A percentile compares a stretch with the other conserved stretches of the same genome.
phyloP scores from a whole-genome alignment of 1,140 invertebrate genomes.

The Bombus pyrosoma region DNA sequence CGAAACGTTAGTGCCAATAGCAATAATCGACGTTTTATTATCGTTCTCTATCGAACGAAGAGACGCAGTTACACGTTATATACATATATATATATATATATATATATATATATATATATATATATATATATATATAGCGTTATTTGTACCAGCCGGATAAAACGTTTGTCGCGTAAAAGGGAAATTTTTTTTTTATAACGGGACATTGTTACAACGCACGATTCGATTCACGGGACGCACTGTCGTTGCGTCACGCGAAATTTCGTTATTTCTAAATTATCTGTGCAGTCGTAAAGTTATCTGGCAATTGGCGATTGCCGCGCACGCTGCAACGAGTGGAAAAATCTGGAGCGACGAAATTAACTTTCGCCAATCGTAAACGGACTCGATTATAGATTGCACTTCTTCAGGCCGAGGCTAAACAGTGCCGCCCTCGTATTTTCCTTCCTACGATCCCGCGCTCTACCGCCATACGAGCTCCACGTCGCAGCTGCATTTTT shows the following conservation, averaged over 20 bases:
- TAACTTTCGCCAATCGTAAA: constrained; percentile 6
- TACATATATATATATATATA: too few relatives aligned
- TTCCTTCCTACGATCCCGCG: constrained; percentile 42
- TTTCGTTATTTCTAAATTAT: constrained; percentile 2
- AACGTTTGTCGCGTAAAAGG: not conserved
- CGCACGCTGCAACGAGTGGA: not conserved
- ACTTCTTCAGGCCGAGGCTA: constrained; percentile 30
- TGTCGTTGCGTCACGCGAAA: not conserved
- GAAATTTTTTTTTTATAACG: constrained; percentile 1
- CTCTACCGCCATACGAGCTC: constrained; percentile 21
- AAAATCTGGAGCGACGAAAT: constrained; percentile 23
- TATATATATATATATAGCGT: not conserved
- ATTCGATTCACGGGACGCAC: not conserved
- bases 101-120: not conserved
- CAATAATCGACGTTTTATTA: constrained; percentile 31
- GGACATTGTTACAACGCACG: not conserved
- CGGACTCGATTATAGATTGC: constrained; percentile 20
- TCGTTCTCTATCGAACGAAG: not conserved
- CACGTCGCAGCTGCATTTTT: constrained; percentile 35
- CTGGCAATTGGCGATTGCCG: not conserved
- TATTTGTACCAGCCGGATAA: not conserved
- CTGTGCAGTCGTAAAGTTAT: not conserved
- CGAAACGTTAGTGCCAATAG: not conserved
- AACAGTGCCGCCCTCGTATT: constrained; percentile 49
- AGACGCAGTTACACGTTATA: not conserved